Base-by-base conservation (phyloP, 2,888 invertebrate genomes). In the Linyphia triangularis region DNA sequence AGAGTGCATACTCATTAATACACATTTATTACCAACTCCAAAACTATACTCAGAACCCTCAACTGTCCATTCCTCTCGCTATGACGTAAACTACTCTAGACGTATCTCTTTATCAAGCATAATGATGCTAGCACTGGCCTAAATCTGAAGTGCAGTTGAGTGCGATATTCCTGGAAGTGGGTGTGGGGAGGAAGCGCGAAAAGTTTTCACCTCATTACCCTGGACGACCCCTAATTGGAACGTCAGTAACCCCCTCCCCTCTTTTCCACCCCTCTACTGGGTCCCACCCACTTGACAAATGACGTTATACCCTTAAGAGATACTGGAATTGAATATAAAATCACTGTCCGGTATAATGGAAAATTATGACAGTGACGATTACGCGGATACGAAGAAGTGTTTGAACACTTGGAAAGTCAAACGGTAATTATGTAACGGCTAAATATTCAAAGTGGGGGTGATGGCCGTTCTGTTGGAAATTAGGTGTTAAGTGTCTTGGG, bases 161-260 rank as follows among this genome's bases (percentile, higher is more conserved):
- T 51, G 51, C 51, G 16, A 51, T n/a, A 10, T n/a, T 51, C n/a
- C 51, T n/a, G 19, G 75, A 24, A 22, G 13, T 5, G 6, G 24
- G 61, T 10, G 61, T 63, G 9, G 69, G 13, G 7, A 19, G 30
- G n/a, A 24, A 40, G 69, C 9, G 22, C n/a, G 72, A 72, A 57
- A 51, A 43, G 26, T 72, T 51, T 24, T 26, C 72, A 72, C 72
- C 30, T 51, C 57, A 72, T 72, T 72, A 72, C 72, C 26, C 43
- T 6, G n/a, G 19, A 26, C 26, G 72, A 72, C 72, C 72, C 51
- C 69, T 72, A 72, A 72, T 72, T 72, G 72, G 51, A 72, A 72
- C 22, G 65, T 33, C 33, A 33, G 5, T 33, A 33, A 51, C 51
- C 51, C 51, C 51, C 51, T n/a, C 13, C 51, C 51, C 51, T 5